phyloP scores from a whole-genome alignment of 2,113 vertebrate genomes.

The Natator depressus region DNA sequence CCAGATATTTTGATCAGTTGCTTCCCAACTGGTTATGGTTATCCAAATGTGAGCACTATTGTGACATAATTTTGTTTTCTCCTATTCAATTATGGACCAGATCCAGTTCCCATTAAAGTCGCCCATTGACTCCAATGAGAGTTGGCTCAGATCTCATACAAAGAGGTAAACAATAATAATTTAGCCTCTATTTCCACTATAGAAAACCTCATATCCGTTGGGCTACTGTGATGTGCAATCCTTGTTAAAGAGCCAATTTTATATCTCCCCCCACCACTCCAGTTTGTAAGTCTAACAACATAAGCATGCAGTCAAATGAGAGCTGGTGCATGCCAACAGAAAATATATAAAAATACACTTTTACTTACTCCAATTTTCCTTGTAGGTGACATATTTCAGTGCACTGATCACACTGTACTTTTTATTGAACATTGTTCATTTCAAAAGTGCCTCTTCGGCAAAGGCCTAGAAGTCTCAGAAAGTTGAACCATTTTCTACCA shows the following conservation, averaged over 20 bases:
- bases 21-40: constrained; percentile 17
- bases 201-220: neutral
- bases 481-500: neutral
- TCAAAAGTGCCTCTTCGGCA: neutral
- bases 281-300: too few species aligned
- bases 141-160: neutral
- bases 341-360: neutral
- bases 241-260: neutral
- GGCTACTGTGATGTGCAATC: neutral
- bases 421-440: neutral
- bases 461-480: neutral
- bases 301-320: neutral
- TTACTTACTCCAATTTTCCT: neutral
- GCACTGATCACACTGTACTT: neutral
- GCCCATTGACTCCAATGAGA: constrained; percentile 13
- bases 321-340: neutral
- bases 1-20: constrained; percentile 39
- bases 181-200: neutral
- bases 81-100: neutral
- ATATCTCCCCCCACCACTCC: too few species aligned
- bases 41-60: constrained; percentile 56
- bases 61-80: neutral
- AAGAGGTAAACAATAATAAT: neutral
- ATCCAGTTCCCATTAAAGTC: constrained; percentile 24
- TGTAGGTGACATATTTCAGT: neutral